Evolutionary conservation across 2,888 invertebrate species (phyloP), one percentile per base, ranked within the genome.

Genomic region (Cistogaster globosa): DNA sequence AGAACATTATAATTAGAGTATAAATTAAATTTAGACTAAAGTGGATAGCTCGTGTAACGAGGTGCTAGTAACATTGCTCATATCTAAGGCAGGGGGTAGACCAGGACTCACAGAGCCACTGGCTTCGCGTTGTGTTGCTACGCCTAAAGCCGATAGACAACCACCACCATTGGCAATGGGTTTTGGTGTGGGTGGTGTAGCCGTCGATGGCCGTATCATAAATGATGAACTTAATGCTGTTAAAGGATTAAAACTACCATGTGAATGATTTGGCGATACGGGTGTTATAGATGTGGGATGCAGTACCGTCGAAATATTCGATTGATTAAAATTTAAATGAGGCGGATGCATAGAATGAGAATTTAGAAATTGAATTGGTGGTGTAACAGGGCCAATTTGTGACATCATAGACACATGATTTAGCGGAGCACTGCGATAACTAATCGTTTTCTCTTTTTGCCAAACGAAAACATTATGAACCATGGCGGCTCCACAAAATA

Each of bases 381-480:
- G 89, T 75, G 88, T 82, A 86, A 91, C 86, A 53, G 91, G 88
- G 84, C 88, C 89, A 72, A 88, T 76, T 83, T 88, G 89, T 60
- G 90, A 88, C 1, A 89, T 38, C 80, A 89, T 69, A 0, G 91
- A 88, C 85, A 90, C 87, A 26, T 89, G 78, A 62, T 85, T 89
- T 2, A 89, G 45, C 7, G 89, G 75, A 45, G 86, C 84, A 83
- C 94, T 94, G 11, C 94, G 90, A 42, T 97, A 96, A 72, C 97
- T 95, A 88, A 96, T 97, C 0, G 97, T 97, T 93, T 97, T 97
- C 92, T 97, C 97, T 91, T 96, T 96, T 93, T 98, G 97, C 98
- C 98, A 98, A 67, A 98, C 96, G 92, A 97, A 98, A 16, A 97
- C 97, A 93, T 98, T 98, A 93, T 98, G 98, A 20, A 98, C 97